These are phyloP conservation scores for Melitaea athalia DNA, from an alignment of 2,888 invertebrate species.

Conservation along the genomic window DNA sequence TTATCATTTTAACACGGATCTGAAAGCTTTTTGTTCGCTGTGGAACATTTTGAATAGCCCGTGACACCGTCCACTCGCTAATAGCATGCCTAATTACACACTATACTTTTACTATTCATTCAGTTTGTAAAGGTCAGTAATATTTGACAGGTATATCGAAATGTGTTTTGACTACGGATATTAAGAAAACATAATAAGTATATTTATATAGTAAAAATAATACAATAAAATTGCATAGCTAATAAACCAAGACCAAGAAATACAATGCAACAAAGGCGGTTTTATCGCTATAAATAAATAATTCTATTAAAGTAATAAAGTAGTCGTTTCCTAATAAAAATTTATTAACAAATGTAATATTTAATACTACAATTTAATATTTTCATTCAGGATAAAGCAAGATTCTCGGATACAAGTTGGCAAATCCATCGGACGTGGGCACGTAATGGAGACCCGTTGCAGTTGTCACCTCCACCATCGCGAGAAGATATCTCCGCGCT, in stretches of 20 bases:
- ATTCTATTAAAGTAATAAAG: too few species aligned
- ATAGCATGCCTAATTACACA: conserved; percentile 48
- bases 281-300: too few species aligned
- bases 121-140: conserved; percentile 45
- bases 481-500: conserved; percentile 54
- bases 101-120: conserved; percentile 48
- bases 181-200: background rate
- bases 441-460: conserved; percentile 74
- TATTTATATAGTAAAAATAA: background rate
- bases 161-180: conserved; percentile 14
- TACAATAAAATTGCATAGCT: background rate
- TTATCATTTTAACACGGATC: conserved; percentile 63
- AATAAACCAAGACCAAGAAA: too few species aligned
- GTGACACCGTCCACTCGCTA: conserved; percentile 45
- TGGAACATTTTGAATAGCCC: conserved; percentile 47
- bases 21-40: conserved; percentile 51
- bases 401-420: conserved; percentile 89
- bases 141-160: conserved; percentile 3
- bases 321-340: too few species aligned
- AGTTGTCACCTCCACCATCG: conserved; percentile 65
- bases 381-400: conserved; percentile 83
- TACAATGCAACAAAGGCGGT: too few species aligned
- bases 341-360: too few species aligned
- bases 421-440: conserved; percentile 87
- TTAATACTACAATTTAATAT: conserved; percentile 13